Base-by-base conservation (phyloP, 1,140 invertebrate genomes). In the Limonius californicus region DNA sequence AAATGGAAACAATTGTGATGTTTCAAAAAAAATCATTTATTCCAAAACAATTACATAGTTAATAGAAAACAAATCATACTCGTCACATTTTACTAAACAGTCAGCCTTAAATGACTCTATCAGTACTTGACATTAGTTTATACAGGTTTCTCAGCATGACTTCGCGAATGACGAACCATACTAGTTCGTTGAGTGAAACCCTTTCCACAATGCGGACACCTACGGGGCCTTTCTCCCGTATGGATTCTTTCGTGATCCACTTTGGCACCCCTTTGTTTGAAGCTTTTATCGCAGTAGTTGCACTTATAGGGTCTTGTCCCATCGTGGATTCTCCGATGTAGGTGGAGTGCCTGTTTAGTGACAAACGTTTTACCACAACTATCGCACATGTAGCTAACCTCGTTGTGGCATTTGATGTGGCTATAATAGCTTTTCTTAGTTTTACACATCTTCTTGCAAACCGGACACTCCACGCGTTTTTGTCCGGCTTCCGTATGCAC, bases 181-280 rank as follows among this genome's bases (percentile, higher is more conserved):
- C 23, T 27, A 27, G 85, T 87, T 7, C 89, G 84, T 75, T 92
- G 90, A 0, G 87, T 89, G 76, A 94, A 94, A 6, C 86, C 81
- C 72, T 91, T 86, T 9, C 87, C 83, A 75, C 91, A 94, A 59
- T 82, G 79, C 63, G 80, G 81, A 72, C 87, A 88, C 42, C 81
- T 80, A 70, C 84, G 86, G 15, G 86, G 86, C 71, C 84, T 83
- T 68, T 87, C 84, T 0, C 85, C 85, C 0, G 83, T 85, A 74
- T 87, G 85, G 12, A 85, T 82, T 19, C 85, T 78, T 69, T 85
- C 35, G n/a, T 39, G 35, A 12, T 39, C n/a, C 35, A 12, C n/a
- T 39, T 12, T 12, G 2, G 2, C n/a, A 14, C 2, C n/a, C 35
- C 3, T 6, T 2, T 12, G 8, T 9, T 83, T 86, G 70, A 92